Base-by-base conservation (phyloP, 2,888 invertebrate species). In the Drosophila borealis region DNA sequence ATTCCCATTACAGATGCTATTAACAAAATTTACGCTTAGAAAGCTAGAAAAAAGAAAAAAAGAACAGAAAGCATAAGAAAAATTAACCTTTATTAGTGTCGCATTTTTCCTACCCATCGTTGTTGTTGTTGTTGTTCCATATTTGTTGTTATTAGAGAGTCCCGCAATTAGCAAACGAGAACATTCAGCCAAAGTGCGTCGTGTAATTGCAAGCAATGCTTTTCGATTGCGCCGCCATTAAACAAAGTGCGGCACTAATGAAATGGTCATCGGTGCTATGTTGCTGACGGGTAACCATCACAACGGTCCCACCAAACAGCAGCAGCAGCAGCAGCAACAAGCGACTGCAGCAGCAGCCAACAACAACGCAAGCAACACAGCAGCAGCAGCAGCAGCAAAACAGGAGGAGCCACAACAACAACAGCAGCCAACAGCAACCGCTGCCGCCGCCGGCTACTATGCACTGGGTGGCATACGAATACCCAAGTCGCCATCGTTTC, bases 401-500 rank as follows among this genome's bases (percentile, higher is more conserved):
- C 60, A 48, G 39, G 33, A 59, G 13, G 21, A 70, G 14, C 42
- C 56, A 45, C 60, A 66, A 19, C 53, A 57, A 11, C 48, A 55
- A 6, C 42, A 17, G 44, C 46, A 53, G 13, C 53, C 54, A 54
- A 56, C 59, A 53, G 51, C 50, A 48, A 60, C 51, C 44, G 36
- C 57, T 53, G 55, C 37, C 45, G 63, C 48, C 34, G 60, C 76
- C 63, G 85, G 89, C 51, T 90, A 90, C 61, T 89, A 89, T 88
- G 91, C 91, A 86, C 93, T 95, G 74, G 96, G 75, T 19, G 64
- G 84, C 44, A 86, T 82, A 50, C 87, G 96, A 80, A 95, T 97
- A 91, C 97, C 97, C 83, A 97, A 97, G 93, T 96, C 96, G 89
- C 97, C 97, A 79, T 97, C 96, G 91, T 97, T 97, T 93, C 97